Base-by-base conservation (phyloP, 2,888 invertebrate species). In the Aleiodes alternator region DNA sequence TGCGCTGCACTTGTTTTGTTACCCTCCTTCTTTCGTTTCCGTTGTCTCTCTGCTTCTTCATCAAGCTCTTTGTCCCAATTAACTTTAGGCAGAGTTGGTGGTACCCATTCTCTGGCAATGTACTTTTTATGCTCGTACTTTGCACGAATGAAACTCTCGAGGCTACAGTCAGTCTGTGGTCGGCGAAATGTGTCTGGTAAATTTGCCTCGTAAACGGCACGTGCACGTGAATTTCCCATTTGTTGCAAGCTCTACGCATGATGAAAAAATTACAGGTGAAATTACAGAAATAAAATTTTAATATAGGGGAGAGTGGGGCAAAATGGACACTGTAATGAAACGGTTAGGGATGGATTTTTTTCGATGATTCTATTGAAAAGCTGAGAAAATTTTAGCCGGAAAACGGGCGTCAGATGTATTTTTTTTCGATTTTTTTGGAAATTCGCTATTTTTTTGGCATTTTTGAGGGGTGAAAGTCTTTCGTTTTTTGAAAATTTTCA, bases 61-160 rank as follows among this genome's bases (percentile, higher is more conserved):
- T 96, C 96, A 78, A 96, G 94, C 88, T 96, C 96, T 88, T 96
- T 95, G 83, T 96, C 96, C 96, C 94, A 94, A 87, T 88, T 92
- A 78, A 91, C 95, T 90, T 96, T 96, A 5, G 97, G 96, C 82
- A 95, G 90, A 6, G 95, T 92, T 12, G 96, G 96, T 55, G 95
- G 96, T 69, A 98, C 96, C 98, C 98, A 98, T 91, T 98, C 98
- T 84, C 95, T 94, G n/a, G 98, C 98, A 85, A 98, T 96, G 90
- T 98, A 99, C 89, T 98, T 98, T 91, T 98, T 99, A 88, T 97
- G 96, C 90, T 99, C 99, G 89, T 99, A 99, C 91, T 99, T 99
- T 78, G 98, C 97, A 80, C 99, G 93, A 84, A 99, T 97, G 90
- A 99, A 99, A 72, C 95, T 95, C 89, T 99, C 99, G 59, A 99